Evolutionary conservation across 1,140 invertebrate genomes (phyloP), one percentile per base, ranked within the genome.

Genomic region (Grapholita molesta): DNA sequence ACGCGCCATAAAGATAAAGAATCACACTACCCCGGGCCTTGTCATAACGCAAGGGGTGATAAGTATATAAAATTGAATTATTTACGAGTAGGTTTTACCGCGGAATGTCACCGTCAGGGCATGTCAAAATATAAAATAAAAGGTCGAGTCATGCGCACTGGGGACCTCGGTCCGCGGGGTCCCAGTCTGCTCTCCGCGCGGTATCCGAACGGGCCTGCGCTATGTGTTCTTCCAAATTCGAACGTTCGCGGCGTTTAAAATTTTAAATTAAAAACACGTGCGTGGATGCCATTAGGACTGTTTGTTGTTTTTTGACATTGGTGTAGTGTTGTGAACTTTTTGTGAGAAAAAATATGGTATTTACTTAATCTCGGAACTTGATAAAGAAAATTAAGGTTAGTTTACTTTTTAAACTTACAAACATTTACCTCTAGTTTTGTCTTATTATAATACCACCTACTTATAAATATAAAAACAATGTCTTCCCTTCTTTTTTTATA

Each of bases 61-160:
- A 85, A 83, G 74, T 80, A 82, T 81, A 84, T 85, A 86, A 85
- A 85, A 86, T 85, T 88, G 82, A 85, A 89, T 88, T 85, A 87
- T 87, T 79, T 80, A 79, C 77, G 79, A 82, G 81, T 85, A 83
- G 78, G 80, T 83, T 83, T 83, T 81, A 81, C 82, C 80, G 86
- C 84, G 82, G 78, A 82, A 82, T 83, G 84, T 87, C 83, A 84
- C 80, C 80, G 76, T 82, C 80, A 85, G 82, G 84, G 80, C 83
- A 90, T 90, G 88, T 90, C 88, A 90, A 85, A 88, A 88, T 90
- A 90, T 88, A 85, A 86, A 80, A 90, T 88, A 85, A 86, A 80
- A 84, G 83, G 80, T 79, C 79, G 64, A 76, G 71, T 75, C 88
- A 88, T 80, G 88, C 88, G 86, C 85, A 76, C n/a, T 80, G 15